Conservation (phyloP, 2,113 vertebrate genomes). For the Gopherus flavomarginatus region DNA sequence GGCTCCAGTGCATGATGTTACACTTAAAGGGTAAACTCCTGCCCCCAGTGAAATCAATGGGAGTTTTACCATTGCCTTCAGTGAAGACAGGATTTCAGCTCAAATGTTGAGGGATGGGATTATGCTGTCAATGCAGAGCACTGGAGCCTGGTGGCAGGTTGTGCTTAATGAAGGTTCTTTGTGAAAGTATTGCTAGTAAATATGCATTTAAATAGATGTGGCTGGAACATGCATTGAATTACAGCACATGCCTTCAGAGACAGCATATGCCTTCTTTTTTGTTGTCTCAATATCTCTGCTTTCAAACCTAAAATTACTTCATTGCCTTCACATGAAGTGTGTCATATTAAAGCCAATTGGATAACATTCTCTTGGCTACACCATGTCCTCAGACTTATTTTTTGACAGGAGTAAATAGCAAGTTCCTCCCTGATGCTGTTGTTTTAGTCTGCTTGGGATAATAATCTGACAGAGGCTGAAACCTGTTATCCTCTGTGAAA, state of each 20-base stretch:
- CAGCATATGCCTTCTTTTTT: neutral
- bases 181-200: neutral
- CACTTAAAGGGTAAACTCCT: neutral
- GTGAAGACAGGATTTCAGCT: neutral
- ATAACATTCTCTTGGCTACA: neutral
- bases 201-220: neutral
- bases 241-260: neutral
- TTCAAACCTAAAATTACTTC: neutral
- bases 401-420: neutral
- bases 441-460: neutral
- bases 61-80: neutral
- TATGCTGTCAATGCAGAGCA: neutral
- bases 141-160: neutral
- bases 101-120: neutral
- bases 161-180: neutral
- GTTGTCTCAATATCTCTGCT: neutral
- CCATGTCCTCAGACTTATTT: neutral
- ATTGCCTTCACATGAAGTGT: neutral
- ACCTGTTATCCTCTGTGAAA: neutral
- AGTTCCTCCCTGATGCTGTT: neutral
- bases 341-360: neutral
- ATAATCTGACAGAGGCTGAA: neutral
- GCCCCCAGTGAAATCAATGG: neutral
- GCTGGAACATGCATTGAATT: neutral
- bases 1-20: neutral